phyloP scores from a whole-genome alignment of 2,797 vertebrate genomes.

The Notoglanidium macrostoma region DNA sequence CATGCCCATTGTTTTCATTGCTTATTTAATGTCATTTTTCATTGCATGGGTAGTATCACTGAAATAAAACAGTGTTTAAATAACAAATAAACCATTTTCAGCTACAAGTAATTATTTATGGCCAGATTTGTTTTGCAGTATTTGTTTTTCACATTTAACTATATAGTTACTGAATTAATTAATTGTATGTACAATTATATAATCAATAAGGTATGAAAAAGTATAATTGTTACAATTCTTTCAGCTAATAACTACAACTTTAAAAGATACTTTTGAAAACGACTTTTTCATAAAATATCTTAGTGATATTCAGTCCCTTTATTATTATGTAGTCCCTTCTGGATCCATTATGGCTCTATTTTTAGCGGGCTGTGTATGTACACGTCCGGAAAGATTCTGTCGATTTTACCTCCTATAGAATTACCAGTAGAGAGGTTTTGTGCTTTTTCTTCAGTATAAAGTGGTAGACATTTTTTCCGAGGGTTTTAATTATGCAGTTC shows the following conservation, averaged over 20 bases:
- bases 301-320: too few relatives aligned
- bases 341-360: too few relatives aligned
- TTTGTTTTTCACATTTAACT: neutral
- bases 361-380: too few relatives aligned
- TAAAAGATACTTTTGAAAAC: too few relatives aligned
- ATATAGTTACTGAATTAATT: neutral
- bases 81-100: neutral
- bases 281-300: too few relatives aligned
- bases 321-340: too few relatives aligned
- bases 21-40: neutral
- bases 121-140: neutral
- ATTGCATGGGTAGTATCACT: neutral
- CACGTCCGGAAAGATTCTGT: too few relatives aligned
- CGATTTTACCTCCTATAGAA: too few relatives aligned
- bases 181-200: neutral
- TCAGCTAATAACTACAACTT: neutral
- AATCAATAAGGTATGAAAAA: neutral
- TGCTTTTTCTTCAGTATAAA: too few relatives aligned
- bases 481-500: too few relatives aligned
- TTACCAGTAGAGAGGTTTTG: too few relatives aligned
- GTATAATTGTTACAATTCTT: neutral
- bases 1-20: neutral
- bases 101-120: neutral
- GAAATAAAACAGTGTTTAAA: neutral
- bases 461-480: too few relatives aligned